These are phyloP conservation scores for Marasmarcha lunaedactyla DNA, from an alignment of 2,888 invertebrate species.

Conservation along the genomic window DNA sequence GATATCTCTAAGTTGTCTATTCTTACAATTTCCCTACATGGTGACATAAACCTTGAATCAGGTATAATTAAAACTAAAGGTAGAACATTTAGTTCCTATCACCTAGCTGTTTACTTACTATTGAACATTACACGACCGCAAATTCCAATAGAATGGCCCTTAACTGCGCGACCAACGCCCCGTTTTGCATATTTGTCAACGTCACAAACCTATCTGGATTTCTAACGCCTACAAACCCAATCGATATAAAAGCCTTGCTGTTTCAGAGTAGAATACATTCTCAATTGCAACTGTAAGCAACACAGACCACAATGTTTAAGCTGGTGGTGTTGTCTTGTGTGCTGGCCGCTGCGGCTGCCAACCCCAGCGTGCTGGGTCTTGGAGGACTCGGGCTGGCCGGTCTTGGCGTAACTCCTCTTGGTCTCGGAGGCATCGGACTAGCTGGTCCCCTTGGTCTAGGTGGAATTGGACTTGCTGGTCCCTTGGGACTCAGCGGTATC, in stretches of 20 bases:
- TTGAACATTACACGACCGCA: slow-evolving; percentile 11
- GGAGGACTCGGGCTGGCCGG: slow-evolving; percentile 17
- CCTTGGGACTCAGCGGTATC: neutral
- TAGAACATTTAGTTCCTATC: too few species aligned
- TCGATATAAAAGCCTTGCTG: neutral
- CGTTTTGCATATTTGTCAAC: slow-evolving; percentile 2
- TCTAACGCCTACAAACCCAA: neutral
- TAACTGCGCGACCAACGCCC: slow-evolving; percentile 6
- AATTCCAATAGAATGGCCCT: slow-evolving; percentile 14
- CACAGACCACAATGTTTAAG: slow-evolving; percentile 61
- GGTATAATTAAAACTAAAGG: too few species aligned
- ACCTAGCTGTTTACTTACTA: too few species aligned
- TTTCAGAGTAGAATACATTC: neutral
- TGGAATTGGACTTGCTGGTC: slow-evolving; percentile 15
- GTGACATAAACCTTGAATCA: too few species aligned
- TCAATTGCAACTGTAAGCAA: slow-evolving; percentile 23
- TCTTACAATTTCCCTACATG: too few species aligned
- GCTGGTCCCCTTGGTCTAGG: slow-evolving; percentile 15
- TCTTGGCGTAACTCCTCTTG: slow-evolving; percentile 3
- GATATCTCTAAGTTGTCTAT: too few species aligned
- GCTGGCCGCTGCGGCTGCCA: slow-evolving; percentile 65
- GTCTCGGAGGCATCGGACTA: slow-evolving; percentile 15
- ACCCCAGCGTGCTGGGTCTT: slow-evolving; percentile 33
- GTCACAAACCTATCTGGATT: neutral
- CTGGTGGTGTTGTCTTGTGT: slow-evolving; percentile 72